Evolutionary conservation across 2,113 vertebrate genomes (phyloP).

Genomic region (Psophia crepitans): DNA sequence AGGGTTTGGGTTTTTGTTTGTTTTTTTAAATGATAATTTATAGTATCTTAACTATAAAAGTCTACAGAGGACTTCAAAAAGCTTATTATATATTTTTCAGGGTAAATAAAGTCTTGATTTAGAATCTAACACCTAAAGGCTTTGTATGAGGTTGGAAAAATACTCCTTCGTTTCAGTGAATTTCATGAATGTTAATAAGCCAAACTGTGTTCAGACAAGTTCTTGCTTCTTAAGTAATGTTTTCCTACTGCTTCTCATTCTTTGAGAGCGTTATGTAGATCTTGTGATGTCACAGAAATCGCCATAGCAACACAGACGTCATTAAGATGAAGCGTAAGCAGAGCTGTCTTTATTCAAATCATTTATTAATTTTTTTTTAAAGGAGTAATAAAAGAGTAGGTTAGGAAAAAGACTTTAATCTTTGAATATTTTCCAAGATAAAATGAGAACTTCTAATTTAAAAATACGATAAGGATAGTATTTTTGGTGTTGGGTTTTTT

Average conservation of each 20-base stretch:
- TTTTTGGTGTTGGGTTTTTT: too few species aligned
- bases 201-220: background rate
- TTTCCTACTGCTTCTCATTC: constrained; percentile 23
- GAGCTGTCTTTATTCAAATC: background rate
- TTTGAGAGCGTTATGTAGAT: constrained; percentile 14
- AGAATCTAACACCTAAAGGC: background rate
- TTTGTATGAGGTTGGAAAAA: background rate
- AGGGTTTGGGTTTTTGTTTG: too few species aligned
- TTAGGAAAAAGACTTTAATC: background rate
- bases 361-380: background rate
- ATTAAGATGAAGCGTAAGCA: background rate
- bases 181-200: constrained; percentile 21
- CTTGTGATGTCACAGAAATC: constrained; percentile 7
- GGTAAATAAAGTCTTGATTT: background rate
- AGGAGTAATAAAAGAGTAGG: background rate
- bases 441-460: background rate
- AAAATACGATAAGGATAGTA: background rate
- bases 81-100: background rate
- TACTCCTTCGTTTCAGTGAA: background rate
- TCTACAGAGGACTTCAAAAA: background rate
- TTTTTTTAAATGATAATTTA: background rate
- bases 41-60: background rate
- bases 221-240: constrained; percentile 15
- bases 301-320: background rate
- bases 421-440: background rate